Percentiles rank a stretch among this genome's conserved stretches.
phyloP scores from a whole-genome alignment of 2,797 vertebrate genomes.

The Sphenodon punctatus region DNA sequence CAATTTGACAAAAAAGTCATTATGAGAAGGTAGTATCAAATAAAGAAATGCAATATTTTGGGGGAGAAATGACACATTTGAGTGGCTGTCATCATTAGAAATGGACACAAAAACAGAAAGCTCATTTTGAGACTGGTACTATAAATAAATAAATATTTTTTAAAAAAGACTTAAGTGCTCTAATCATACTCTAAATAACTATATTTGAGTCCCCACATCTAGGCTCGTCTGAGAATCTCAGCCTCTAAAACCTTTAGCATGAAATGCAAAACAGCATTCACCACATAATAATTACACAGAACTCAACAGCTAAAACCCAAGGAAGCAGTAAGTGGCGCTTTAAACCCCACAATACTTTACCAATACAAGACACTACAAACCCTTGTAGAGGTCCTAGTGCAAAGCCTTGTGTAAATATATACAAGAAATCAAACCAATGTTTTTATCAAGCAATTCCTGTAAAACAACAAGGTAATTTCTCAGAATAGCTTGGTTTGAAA shows the following conservation, averaged over 20 bases:
- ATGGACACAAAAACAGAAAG: not conserved
- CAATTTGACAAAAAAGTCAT: not conserved
- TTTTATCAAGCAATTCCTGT: constrained; percentile 33
- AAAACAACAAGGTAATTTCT: constrained; percentile 35
- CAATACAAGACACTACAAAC: not conserved
- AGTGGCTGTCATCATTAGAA: not conserved
- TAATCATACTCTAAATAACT: no score
- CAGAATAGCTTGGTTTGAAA: constrained; percentile 43
- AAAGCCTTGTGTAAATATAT: not conserved
- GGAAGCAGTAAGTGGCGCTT: not conserved
- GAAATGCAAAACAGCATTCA: no score
- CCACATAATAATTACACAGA: no score
- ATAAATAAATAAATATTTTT: no score
- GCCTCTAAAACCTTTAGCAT: no score
- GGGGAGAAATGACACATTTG: not conserved
- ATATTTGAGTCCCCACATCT: not conserved
- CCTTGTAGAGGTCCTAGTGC: not conserved
- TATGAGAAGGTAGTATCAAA: not conserved
- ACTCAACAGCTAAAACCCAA: no score
- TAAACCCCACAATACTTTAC: not conserved
- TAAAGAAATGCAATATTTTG: not conserved
- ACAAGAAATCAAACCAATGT: not conserved
- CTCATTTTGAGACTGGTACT: no score
- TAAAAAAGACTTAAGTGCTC: no score
- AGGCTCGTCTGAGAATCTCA: not conserved